Evolutionary conservation across 2,888 invertebrate species (phyloP), one percentile per base, ranked within the genome.

Genomic region (Melanophora roralis): DNA sequence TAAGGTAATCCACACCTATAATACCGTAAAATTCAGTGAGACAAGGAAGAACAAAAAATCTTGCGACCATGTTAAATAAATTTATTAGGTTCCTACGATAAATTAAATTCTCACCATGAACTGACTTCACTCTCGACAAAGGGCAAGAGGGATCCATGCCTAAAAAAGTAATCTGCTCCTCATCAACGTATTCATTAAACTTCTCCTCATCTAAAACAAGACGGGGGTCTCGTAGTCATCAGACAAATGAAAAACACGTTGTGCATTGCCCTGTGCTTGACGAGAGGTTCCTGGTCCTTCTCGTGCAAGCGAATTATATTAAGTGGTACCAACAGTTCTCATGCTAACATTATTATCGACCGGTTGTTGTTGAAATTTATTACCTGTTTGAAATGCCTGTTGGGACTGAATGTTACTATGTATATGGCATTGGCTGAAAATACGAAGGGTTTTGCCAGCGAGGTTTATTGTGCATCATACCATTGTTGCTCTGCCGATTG

Each of bases 21-120:
- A n/a, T n/a, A n/a, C n/a, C n/a, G n/a, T n/a, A n/a, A n/a, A n/a
- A n/a, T n/a, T n/a, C n/a, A n/a, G n/a, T 32, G 16, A 73, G 27
- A 21, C 11, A 32, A 27, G 38, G 16, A n/a, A 74, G 53, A 34
- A 57, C 47, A 36, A 65, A 74, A 60, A 67, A 67, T 21, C 32
- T 14, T 12, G 23, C 49, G 12, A 49, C 49, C 12, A 23, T 49
- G n/a, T 49, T 49, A 12, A 49, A 49, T 51, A 57, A 6, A 23
- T 57, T 57, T 6, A 57, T 8, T 21, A 23, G 21, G 12, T 21
- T 6, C n/a, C 40, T 57, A 8, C 57, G 55, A n/a, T 62, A 2
- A 40, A 55, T 14, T 2, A 43, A 23, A 34, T 43, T 45, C 9
- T 55, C 47, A n/a, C 64, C 64, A 55, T 73, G 43, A 23, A 67